phyloP scores from a whole-genome alignment of 1,140 invertebrate species.

The Schlechtendalia chinensis region DNA sequence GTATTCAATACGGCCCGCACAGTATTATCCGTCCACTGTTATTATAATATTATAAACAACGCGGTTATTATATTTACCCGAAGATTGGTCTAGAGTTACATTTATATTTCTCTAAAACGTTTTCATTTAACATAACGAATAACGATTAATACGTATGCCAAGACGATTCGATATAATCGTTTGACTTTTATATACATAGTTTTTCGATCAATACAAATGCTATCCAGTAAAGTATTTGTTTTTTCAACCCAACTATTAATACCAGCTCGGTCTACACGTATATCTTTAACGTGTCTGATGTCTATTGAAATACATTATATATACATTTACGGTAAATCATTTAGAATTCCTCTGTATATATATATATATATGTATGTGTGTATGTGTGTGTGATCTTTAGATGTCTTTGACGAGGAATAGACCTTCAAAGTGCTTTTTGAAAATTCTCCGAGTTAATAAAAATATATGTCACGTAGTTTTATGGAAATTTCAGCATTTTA shows the following conservation, averaged over 20 bases:
- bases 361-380: neutral
- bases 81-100: no score
- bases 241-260: neutral
- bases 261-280: neutral
- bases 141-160: no score
- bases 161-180: no score
- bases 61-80: no score
- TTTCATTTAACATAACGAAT: no score
- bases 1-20: no score
- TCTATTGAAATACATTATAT: no score
- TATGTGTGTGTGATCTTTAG: neutral
- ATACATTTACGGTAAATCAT: constrained; percentile 3
- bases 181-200: no score
- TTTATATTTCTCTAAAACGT: no score
- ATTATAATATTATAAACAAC: no score
- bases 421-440: constrained; percentile 1
- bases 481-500: neutral
- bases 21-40: no score
- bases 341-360: neutral
- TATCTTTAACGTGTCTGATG: no score
- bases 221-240: neutral
- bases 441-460: constrained; percentile 6
- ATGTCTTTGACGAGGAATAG: neutral
- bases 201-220: neutral
- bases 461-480: constrained; percentile 17